Conservation (phyloP, 1,140 invertebrate genomes). For the Micrasema longulum region DNA sequence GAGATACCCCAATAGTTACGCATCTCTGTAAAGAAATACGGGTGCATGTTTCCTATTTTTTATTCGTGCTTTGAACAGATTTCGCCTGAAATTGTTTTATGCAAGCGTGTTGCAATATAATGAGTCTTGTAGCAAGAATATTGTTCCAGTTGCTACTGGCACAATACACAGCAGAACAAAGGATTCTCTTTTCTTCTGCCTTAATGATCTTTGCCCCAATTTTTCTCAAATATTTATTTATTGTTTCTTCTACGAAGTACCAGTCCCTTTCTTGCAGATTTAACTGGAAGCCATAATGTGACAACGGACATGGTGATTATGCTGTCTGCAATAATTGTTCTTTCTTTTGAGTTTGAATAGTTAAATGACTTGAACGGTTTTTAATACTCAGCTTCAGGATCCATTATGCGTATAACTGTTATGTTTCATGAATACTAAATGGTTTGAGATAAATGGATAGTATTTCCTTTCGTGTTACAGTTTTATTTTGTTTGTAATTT, state of each 20-base stretch:
- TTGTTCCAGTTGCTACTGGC: neutral
- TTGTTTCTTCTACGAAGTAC: conserved; percentile 30
- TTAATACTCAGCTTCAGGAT: conserved; percentile 11
- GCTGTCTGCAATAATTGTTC: conserved; percentile 19
- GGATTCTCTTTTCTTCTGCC: conserved; percentile 15
- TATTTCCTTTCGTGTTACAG: conserved; percentile 9
- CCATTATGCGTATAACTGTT: neutral
- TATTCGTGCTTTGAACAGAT: conserved; percentile 21
- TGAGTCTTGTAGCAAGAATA: conserved; percentile 25
- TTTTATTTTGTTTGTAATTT: neutral
- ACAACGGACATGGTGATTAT: conserved; percentile 6
- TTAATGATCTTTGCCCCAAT: conserved; percentile 45
- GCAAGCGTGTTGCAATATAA: conserved; percentile 41
- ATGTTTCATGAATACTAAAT: neutral
- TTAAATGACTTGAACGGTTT: conserved; percentile 15
- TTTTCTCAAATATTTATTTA: conserved; percentile 34
- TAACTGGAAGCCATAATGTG: neutral
- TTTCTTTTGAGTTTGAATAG: conserved; percentile 1
- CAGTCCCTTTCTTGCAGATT: neutral
- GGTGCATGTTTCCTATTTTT: conserved; percentile 32
- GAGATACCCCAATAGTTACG: too few relatives aligned
- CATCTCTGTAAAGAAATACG: conserved; percentile 8
- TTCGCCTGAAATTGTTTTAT: conserved; percentile 40
- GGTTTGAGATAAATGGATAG: conserved; percentile 12
- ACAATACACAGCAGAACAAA: conserved; percentile 12